Base-by-base conservation (phyloP, 2,797 vertebrate genomes). In the Pangasius mekongensis region DNA sequence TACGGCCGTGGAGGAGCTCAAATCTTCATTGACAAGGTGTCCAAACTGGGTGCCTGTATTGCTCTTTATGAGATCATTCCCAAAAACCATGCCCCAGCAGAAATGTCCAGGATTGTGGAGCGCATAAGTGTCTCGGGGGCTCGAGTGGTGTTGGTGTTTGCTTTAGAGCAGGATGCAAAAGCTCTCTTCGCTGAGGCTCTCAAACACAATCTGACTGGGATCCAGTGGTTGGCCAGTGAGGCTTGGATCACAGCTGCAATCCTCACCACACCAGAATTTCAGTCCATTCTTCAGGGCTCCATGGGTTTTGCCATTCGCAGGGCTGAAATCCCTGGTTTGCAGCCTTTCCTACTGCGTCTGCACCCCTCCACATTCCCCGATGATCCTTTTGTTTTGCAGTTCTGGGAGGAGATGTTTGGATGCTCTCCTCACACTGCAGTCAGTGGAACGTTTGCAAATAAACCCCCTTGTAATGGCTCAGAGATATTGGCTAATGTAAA, bases 171-270 rank as follows among this genome's bases (percentile, higher is more conserved):
- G 92, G 96, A 97, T 39, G 93, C 94, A 69, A 95, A 91, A 5
- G 94, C 94, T 2, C 90, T 97, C 56, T 96, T 97, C 88, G 93
- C 94, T 85, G 95, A 95, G 89, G 95, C 90, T 47, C 91, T 95
- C 71, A 94, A 92, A 91, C 92, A 95, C 87, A 95, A 93, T n/a
- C 93, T 97, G 69, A 94, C 92, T 64, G 96, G 95, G 11, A 94
- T 96, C 73, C 96, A 97, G 86, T 97, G 96, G 96, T 90, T 97
- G 83, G 96, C 96, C 52, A 97, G 96, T 39, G 96, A 97, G 89
- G 96, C 96, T 33, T 97, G 96, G 96, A 96, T 95, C 90, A 97
- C 96, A 20, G 96, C 96, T n/a, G 93, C 96, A 0, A 87, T 96
- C 76, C 94, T 97, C 86, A 95, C 96, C 16, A 93, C 90, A 2